Evolutionary conservation across 2,888 invertebrate species (phyloP).

Genomic region (Diaprepes abbreviatus): DNA sequence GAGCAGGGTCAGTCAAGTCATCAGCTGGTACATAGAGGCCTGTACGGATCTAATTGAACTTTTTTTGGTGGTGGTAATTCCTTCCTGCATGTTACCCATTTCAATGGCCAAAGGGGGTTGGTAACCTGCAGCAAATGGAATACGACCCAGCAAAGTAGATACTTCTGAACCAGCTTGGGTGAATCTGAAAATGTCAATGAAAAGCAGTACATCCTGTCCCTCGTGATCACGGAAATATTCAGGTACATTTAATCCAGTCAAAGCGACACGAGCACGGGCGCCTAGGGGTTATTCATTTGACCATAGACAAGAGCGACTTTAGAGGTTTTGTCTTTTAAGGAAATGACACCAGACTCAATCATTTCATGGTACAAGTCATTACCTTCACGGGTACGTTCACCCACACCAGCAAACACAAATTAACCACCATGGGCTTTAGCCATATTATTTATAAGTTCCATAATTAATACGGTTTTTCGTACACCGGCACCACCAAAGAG

Average conservation of each 20-base stretch:
- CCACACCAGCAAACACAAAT: conserved; percentile 95
- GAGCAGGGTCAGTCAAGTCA: conserved; percentile 94
- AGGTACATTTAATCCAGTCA: conserved; percentile 92
- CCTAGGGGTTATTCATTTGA: conserved; percentile 98
- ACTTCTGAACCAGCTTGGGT: conserved; percentile 94
- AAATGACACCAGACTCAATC: too few relatives aligned
- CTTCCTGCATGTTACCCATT: conserved; percentile 97
- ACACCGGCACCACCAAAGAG: conserved; percentile 95
- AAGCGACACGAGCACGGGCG: conserved; percentile 90
- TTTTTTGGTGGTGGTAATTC: conserved; percentile 94
- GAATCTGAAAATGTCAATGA: conserved; percentile 85
- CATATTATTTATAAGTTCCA: conserved; percentile 96
- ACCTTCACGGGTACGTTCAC: conserved; percentile 88
- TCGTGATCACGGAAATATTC: conserved; percentile 95
- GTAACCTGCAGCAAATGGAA: conserved; percentile 95
- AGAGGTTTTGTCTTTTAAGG: conserved; percentile 83
- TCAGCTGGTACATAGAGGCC: conserved; percentile 93
- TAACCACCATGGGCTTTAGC: conserved; percentile 97
- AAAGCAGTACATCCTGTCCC: conserved; percentile 93
- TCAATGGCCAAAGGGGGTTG: conserved; percentile 96
- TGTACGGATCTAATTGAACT: conserved; percentile 96
- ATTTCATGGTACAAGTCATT: conserved; percentile 94
- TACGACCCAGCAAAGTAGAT: conserved; percentile 92
- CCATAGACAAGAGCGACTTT: too few relatives aligned
- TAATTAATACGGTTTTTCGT: conserved; percentile 94